Base-by-base conservation (phyloP, 2,113 vertebrate species). In the Chamaetylas fuelleborni region DNA sequence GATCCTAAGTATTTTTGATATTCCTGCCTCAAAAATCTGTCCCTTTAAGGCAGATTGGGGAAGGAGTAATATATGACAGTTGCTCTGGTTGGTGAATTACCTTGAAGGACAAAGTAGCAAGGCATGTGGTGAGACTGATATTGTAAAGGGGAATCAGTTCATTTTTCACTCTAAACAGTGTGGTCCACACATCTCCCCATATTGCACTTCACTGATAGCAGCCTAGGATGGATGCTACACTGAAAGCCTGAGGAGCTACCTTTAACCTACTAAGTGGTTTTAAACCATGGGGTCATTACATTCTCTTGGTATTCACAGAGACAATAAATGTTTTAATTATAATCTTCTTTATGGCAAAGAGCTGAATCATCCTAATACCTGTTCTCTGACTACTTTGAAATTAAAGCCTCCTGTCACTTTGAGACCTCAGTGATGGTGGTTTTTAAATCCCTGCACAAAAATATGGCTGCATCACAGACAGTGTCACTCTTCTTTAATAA, bases 121-220 rank as follows among this genome's bases (percentile, higher is more conserved):
- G 73, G 73, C 36, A 26, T 0, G 0, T 38, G 45, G 4, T 61
- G 56, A 78, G 19, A 43, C 34, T 86, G 50, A 19, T 78, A 40
- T 0, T 71, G 11, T 73, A 40, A 56, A 24, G 28, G 19, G 24
- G 16, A 88, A 56, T 88, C 47, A 45, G 19, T 9, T 26, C 2
- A 0, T 88, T 92, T 92, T 78, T 43, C 36, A 26, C 54, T 71
- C 5, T 34, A 36, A 86, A 40, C 14, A 22, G 14, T 38, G 24
- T 0, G 6, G 9, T 73, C 47, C n/a, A 47, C 0, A 0, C 36
- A 77, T 62, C 26, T 6, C 16, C 57, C 64, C 8, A 5, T 82
- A 50, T 16, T 90, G n/a, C 17, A 36, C 25, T 71, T 88, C 31
- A 19, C 36, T 70, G 42, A 1, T 73, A 14, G 18, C n/a, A 40